Evolutionary conservation across 2,888 invertebrate genomes (phyloP).

Genomic region (Sepiola atlantica): DNA sequence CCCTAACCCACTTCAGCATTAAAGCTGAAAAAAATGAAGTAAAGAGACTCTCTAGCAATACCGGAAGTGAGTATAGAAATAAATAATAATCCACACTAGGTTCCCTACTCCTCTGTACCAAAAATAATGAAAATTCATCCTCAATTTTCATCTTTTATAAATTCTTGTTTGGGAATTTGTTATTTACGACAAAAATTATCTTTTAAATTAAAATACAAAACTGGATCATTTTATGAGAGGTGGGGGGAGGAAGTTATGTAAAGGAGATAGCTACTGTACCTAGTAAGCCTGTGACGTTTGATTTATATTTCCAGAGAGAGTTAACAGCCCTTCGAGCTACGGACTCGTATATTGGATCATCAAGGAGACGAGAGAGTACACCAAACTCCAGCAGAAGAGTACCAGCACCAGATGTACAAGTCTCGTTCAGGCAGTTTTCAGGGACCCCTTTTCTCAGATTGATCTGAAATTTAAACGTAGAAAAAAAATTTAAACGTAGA

Average conservation of each 20-base stretch:
- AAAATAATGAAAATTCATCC: no score
- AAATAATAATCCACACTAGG: no score
- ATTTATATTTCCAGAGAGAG: conserved; percentile 78
- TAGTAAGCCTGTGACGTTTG: conserved; percentile 79
- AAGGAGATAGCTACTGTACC: conserved; percentile 74
- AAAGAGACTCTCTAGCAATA: no score
- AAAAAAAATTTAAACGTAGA: background rate
- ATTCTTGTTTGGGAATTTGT: no score
- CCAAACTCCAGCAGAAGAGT: conserved; percentile 80
- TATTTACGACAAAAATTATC: no score
- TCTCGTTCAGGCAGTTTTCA: conserved; percentile 77
- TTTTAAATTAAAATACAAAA: no score
- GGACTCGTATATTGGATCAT: conserved; percentile 79
- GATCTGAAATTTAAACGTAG: conserved; percentile 75
- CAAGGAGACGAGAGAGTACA: conserved; percentile 78
- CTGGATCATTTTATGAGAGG: background rate
- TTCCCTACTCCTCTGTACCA: no score
- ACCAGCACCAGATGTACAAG: conserved; percentile 81
- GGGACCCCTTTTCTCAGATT: conserved; percentile 78
- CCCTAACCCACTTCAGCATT: no score
- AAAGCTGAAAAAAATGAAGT: no score
- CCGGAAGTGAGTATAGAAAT: no score
- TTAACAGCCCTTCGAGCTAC: conserved; percentile 78
- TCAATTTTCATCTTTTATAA: no score
- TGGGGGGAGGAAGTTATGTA: background rate